Evolutionary conservation across 2,113 vertebrate genomes (phyloP).

Genomic region (human): GRCh38 chr1:180905501-180906000

Average conservation of each 20-base stretch:
- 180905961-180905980: background rate
- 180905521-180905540: too few species aligned
- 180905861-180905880: conserved; percentile 15
- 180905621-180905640: background rate
- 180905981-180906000: conserved; percentile 23
- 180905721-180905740: background rate
- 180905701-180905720: background rate
- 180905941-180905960: background rate
- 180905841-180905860: conserved; percentile 1
- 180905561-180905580: background rate
- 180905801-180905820: background rate
- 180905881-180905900: background rate
- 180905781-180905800: background rate
- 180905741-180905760: background rate
- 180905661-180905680: background rate
- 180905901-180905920: background rate
- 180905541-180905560: background rate
- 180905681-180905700: background rate
- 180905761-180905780: background rate
- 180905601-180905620: background rate
- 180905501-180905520: too few species aligned
- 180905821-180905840: background rate
- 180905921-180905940: background rate
- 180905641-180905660: background rate
- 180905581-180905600: background rate